Conservation (phyloP, 2,797 vertebrate genomes). For the Helicolenus hilgendorfi region DNA sequence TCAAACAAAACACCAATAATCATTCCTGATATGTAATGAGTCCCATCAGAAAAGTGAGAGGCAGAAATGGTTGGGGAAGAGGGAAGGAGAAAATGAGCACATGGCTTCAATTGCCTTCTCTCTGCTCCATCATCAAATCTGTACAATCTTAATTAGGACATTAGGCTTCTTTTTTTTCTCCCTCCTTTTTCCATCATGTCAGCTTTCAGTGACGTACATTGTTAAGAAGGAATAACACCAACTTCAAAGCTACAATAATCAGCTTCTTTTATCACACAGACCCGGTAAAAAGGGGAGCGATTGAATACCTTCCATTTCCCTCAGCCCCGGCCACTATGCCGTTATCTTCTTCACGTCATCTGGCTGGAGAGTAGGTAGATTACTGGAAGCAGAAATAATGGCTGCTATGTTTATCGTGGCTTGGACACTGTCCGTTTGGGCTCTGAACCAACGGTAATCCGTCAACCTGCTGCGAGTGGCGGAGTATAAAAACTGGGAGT, state of each 20-base stretch:
- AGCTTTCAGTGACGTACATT: conserved; percentile 74
- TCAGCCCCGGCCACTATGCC: conserved; percentile 54
- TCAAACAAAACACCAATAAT: conserved; percentile 38
- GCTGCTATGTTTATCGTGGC: conserved; percentile 82
- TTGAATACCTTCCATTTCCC: conserved; percentile 64
- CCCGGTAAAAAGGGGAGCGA: conserved; percentile 36
- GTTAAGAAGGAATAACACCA: conserved; percentile 62
- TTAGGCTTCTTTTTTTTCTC: conserved; percentile 69
- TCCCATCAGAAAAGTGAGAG: conserved; percentile 20
- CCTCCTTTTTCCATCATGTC: conserved; percentile 81
- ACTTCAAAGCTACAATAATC: conserved; percentile 70
- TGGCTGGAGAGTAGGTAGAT: conserved; percentile 76
- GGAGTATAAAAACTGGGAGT: conserved; percentile 67
- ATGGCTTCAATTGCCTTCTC: conserved; percentile 80
- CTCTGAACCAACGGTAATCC: conserved; percentile 82
- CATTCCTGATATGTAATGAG: conserved; percentile 12
- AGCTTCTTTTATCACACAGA: conserved; percentile 57
- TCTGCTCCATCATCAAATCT: conserved; percentile 83
- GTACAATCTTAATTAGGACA: conserved; percentile 85
- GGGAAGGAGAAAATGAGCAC: conserved; percentile 65
- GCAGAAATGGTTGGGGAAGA: conserved; percentile 21
- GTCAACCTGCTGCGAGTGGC: conserved; percentile 77
- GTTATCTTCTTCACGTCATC: conserved; percentile 83
- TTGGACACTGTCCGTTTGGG: conserved; percentile 81
- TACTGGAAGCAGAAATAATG: conserved; percentile 87